Percentiles rank a stretch among this genome's conserved stretches.
Evolutionary conservation across 92 coral and sea anemone genomes (phyloP).

Genomic region (Epizoanthus ramosus): DNA sequence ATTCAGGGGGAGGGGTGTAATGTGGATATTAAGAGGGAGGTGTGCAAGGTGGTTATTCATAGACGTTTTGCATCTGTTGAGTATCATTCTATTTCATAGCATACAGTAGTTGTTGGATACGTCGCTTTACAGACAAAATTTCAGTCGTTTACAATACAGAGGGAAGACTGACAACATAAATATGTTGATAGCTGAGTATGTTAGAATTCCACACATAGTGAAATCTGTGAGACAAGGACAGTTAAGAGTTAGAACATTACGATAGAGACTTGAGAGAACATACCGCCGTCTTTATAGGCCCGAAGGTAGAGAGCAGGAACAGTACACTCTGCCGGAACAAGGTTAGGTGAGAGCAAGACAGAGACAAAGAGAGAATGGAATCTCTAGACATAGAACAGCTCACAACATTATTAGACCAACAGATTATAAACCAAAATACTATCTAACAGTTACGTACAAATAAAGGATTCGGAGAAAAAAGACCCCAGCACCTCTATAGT

Average conservation of each 20-base stretch:
- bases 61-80: no score
- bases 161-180: no score
- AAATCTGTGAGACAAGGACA: not conserved
- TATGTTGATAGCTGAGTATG: not conserved
- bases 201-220: not conserved
- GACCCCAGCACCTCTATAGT: no score
- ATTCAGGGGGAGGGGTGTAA: no score
- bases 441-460: not conserved
- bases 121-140: no score
- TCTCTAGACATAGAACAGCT: not conserved
- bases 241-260: not conserved
- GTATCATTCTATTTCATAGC: no score
- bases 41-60: no score
- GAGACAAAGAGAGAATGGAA: not conserved
- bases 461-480: no score
- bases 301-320: slow-evolving; percentile 3
- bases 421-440: not conserved
- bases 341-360: slow-evolving; percentile 6
- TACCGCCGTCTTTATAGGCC: slow-evolving; percentile 16
- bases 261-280: not conserved
- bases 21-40: no score
- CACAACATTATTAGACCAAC: not conserved
- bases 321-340: slow-evolving; percentile 10
- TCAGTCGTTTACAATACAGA: no score
- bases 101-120: no score